Evolutionary conservation across 2,113 vertebrate genomes (phyloP), one percentile per base, ranked within the genome.

Genomic region (Solea solea): DNA sequence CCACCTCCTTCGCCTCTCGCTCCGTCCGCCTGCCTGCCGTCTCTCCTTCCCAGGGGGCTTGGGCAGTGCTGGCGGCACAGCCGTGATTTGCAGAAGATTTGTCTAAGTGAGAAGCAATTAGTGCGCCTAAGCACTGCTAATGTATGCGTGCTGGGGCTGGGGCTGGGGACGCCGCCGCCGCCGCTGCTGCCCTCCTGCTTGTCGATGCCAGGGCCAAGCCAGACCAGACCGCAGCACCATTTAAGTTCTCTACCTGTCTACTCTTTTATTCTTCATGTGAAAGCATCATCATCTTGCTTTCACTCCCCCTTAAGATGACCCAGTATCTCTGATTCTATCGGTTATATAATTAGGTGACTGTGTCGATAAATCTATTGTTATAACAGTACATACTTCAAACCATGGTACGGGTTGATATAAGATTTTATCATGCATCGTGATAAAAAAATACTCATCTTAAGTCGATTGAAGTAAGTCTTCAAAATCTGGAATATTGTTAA

Each of bases 31-130:
- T 90, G 85, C 88, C 87, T 87, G 85, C 91, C 86, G 88, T 87
- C 91, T 89, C 72, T 84, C 83, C 91, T 80, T 89, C 91, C 93
- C 91, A 72, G 87, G 92, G 88, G 91, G 92, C 82, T 68, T 0
- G 74, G 88, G 85, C 90, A 89, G 86, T 64, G 90, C 92, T 92
- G 91, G 86, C 89, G 91, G 92, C 91, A 74, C 86, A 88, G 86
- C 89, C 89, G 88, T 93, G 92, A 94, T 93, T 93, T 93, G 89
- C 90, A 87, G 90, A 89, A 93, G 92, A 93, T 94, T 94, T 94
- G 93, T 94, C 93, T 93, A 94, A 94, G 93, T 94, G 93, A 94
- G 92, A 94, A 93, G 93, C 93, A 94, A 94, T 94, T 94, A 93
- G 92, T 93, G 93, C 74, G 88, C 87, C 85, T 87, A 92, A 93